phyloP scores from a whole-genome alignment of 2,797 vertebrate genomes.

The Spea hammondii region DNA sequence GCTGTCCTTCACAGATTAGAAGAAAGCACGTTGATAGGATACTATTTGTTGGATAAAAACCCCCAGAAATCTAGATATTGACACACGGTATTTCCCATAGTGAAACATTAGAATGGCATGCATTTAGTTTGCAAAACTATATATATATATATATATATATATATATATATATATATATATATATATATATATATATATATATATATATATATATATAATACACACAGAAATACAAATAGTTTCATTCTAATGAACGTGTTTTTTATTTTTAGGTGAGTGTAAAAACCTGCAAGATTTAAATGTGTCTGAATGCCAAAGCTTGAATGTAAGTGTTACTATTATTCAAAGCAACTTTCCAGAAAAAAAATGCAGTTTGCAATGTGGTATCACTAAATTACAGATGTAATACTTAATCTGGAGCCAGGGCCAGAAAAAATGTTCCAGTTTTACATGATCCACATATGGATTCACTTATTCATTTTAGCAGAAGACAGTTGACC shows the following conservation, averaged over 20 bases:
- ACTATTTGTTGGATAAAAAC: not conserved
- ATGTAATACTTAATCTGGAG: slow-evolving; percentile 10
- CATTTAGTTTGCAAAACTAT: too few species aligned
- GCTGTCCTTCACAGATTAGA: slow-evolving; percentile 18
- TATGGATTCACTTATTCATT: slow-evolving; percentile 30
- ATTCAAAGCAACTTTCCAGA: not conserved
- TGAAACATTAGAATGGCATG: too few species aligned
- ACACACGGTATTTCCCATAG: too few species aligned
- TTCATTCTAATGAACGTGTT: not conserved
- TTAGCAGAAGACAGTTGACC: slow-evolving; percentile 19
- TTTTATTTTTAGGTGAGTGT: slow-evolving; percentile 73
- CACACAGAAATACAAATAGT: not conserved
- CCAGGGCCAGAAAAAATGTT: slow-evolving; percentile 9
- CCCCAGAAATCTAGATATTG: too few species aligned
- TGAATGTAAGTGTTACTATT: slow-evolving; percentile 72
- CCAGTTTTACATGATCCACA: slow-evolving; percentile 6
- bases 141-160: not conserved
- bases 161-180: too few species aligned
- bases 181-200: not conserved
- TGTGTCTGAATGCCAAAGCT: slow-evolving; percentile 74
- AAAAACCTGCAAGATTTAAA: slow-evolving; percentile 81
- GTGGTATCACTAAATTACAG: not conserved
- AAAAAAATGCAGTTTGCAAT: not conserved
- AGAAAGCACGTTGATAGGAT: slow-evolving; percentile 13
- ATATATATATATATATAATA: too few species aligned